These are phyloP conservation scores for Steatocranus sp. DNA, from an alignment of 2,797 vertebrate genomes.

Conservation along the genomic window DNA sequence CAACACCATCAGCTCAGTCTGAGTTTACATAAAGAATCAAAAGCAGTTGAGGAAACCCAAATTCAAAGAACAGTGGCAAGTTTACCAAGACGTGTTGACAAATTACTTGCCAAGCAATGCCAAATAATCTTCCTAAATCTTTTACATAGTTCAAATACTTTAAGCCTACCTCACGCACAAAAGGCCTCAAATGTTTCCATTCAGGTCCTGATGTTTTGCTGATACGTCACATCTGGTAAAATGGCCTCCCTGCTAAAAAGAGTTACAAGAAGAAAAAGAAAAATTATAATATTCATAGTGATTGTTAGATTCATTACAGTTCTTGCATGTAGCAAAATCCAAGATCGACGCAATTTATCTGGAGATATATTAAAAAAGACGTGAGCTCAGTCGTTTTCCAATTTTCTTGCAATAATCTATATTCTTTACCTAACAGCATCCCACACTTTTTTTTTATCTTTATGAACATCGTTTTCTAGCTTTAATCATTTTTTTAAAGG, in stretches of 20 bases:
- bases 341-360: not conserved
- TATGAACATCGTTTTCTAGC: not conserved
- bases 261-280: not conserved
- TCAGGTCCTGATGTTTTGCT: conserved; percentile 44
- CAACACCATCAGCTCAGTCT: not conserved
- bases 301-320: not conserved
- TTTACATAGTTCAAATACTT: not conserved
- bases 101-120: not conserved
- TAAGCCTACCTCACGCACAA: conserved; percentile 67
- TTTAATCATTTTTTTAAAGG: not conserved
- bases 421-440: not conserved
- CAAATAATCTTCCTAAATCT: not conserved
- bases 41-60: not conserved
- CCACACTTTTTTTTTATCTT: not conserved
- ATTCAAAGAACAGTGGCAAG: not conserved
- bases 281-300: not conserved
- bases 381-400: not conserved
- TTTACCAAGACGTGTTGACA: not conserved
- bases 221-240: conserved; percentile 44
- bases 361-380: not conserved
- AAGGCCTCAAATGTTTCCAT: conserved; percentile 60
- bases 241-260: not conserved
- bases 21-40: not conserved
- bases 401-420: not conserved
- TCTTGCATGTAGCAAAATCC: not conserved